Base-by-base conservation (phyloP, 2,888 invertebrate genomes). In the Sminthurides aquaticus region DNA sequence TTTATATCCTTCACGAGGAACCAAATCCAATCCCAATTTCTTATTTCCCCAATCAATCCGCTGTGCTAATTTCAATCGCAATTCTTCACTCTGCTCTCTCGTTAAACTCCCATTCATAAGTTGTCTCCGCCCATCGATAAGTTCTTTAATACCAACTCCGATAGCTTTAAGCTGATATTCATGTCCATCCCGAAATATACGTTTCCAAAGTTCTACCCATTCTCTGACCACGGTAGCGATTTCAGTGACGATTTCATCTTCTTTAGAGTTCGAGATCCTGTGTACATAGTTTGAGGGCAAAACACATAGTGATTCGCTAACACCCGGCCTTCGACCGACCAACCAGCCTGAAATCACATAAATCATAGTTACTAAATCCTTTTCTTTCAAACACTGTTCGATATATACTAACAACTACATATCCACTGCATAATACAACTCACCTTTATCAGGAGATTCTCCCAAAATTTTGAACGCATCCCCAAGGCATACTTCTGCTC, bases 21-120 rank as follows among this genome's bases (percentile, higher is more conserved):
- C 95, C 77, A 96, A 80, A 80, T 96, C 96, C 77, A 96, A 79
- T 0, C 90, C 91, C 60, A 96, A 84, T 82, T 93, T 91, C 78
- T 95, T 85, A 82, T 95, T 95, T 61, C 95, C 95, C 94, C 94
- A 95, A 81, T 96, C 95, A 62, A 96, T 90, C 81, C 92, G 92
- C 65, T 88, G 87, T 72, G 91, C 91, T 65, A 94, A 90, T 77
- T 89, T 88, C 76, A 90, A 81, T 77, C 92, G 88, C 66, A 94
- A 79, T 71, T 94, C 93, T 67, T 87, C 81, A 1, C 90, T 91
- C 80, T 95, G 94, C 77, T 94, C 94, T 77, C 90, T 90, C 0
- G 96, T 95, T 65, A 95, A 81, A 0, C 93, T 93, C 3, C 92
- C 91, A 15, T 89, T 88, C 24, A 95, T 82, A 24, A 96, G 82